Evolutionary conservation across 2,888 invertebrate species (phyloP).

Genomic region (Chloroclysta siterata): DNA sequence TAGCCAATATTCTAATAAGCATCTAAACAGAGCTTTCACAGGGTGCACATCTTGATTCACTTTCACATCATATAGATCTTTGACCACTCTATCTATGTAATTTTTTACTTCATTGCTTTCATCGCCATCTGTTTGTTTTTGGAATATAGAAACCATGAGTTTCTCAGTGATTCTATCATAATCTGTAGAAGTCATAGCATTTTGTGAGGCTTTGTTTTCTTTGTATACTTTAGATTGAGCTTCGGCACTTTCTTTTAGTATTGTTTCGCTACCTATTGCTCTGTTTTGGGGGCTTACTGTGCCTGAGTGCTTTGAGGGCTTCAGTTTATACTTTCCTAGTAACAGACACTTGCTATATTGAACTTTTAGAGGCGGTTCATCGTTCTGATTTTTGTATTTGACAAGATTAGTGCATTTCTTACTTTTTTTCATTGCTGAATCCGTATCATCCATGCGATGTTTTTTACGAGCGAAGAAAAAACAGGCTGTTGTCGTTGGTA

Average conservation of each 20-base stretch:
- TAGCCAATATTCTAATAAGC: slow-evolving; percentile 70
- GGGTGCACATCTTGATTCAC: slow-evolving; percentile 55
- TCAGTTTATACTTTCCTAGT: slow-evolving; percentile 54
- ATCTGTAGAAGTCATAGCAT: slow-evolving; percentile 51
- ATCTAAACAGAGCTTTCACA: slow-evolving; percentile 64
- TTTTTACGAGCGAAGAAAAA: slow-evolving; percentile 58
- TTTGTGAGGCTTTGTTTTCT: slow-evolving; percentile 52
- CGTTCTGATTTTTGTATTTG: slow-evolving; percentile 63
- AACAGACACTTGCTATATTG: slow-evolving; percentile 64
- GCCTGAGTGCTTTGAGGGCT: slow-evolving; percentile 34
- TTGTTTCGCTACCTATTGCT: slow-evolving; percentile 41
- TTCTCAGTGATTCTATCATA: slow-evolving; percentile 64
- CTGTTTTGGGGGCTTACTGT: slow-evolving; percentile 23
- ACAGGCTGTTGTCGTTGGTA: slow-evolving; percentile 50
- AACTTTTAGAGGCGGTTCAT: slow-evolving; percentile 62
- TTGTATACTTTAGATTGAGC: slow-evolving; percentile 48
- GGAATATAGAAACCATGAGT: slow-evolving; percentile 60
- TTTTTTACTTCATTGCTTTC: slow-evolving; percentile 44
- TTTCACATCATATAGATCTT: slow-evolving; percentile 63
- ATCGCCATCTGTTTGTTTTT: slow-evolving; percentile 43
- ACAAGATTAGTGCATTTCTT: slow-evolving; percentile 73
- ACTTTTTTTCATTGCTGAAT: slow-evolving; percentile 59
- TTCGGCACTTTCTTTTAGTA: slow-evolving; percentile 44
- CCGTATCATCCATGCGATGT: slow-evolving; percentile 9
- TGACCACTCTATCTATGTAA: slow-evolving; percentile 61